phyloP scores from a whole-genome alignment of 1,140 invertebrate species.

The Macrotrachela quadricornifera region DNA sequence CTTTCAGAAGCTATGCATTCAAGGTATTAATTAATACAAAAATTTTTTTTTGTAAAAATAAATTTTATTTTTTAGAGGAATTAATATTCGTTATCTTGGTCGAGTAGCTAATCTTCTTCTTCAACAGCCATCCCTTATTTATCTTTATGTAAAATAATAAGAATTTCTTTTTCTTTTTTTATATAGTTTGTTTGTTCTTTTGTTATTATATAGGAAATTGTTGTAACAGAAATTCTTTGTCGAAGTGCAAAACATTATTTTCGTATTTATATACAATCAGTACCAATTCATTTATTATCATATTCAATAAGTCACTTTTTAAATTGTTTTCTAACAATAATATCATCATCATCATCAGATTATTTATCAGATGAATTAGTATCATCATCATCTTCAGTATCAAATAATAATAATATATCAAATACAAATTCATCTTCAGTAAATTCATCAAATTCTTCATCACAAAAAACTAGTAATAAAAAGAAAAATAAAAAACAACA shows the following conservation, averaged over 20 bases:
- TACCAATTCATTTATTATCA: constrained; percentile 66
- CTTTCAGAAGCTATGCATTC: not conserved
- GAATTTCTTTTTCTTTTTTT: not conserved
- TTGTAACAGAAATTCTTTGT: constrained; percentile 59
- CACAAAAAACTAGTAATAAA: too few relatives aligned
- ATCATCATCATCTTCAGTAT: too few relatives aligned
- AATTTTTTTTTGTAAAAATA: too few relatives aligned
- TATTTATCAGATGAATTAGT: too few relatives aligned
- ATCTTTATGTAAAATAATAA: constrained; percentile 35
- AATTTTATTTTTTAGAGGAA: constrained; percentile 48
- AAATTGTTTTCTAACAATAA: constrained; percentile 47
- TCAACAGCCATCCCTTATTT: constrained; percentile 28
- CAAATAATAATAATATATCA: too few relatives aligned
- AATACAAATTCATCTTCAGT: too few relatives aligned
- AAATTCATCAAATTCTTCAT: too few relatives aligned
- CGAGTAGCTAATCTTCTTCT: constrained; percentile 36
- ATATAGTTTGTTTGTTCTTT: constrained; percentile 37
- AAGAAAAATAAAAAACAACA: too few relatives aligned
- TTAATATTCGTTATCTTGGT: constrained; percentile 86
- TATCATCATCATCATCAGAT: too few relatives aligned
- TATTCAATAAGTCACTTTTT: constrained; percentile 75
- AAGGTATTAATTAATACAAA: not conserved
- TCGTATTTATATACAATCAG: constrained; percentile 64
- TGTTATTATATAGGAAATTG: constrained; percentile 34
- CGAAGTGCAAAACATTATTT: constrained; percentile 78